Base-by-base conservation (phyloP, 2,113 vertebrate species). In the Periophthalmus modestus region DNA sequence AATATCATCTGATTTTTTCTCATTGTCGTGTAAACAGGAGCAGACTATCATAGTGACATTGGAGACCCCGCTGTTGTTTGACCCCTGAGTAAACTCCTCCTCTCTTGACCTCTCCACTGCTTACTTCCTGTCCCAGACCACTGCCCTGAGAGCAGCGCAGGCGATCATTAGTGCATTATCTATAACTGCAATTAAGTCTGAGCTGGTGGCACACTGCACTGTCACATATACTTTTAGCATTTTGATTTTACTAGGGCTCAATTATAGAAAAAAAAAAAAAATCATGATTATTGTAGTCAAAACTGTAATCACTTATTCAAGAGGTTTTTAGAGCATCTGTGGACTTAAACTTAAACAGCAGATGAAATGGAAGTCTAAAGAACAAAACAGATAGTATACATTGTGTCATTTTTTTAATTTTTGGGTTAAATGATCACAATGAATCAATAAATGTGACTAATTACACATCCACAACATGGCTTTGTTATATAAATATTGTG, bases 1-100 rank as follows among this genome's bases (percentile, higher is more conserved):
- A 76, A 82, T 68, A 82, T 78, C 80, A 73, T 87, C 52, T 55
- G 78, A 89, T 81, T 86, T 73, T 85, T 81, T 68, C 28, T 84
- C 58, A 74, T 54, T 84, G 79, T 78, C 24, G 33, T 84, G 70
- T 88, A 82, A 87, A 90, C 85, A 86, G 19, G 4, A 59, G 54
- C 39, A 33, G 6, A 28, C 83, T 90, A 36, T 79, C 71, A 80
- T 75, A 69, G 66, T 79, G 73, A 88, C 79, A 71, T 84, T 70
- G 82, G 74, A 77, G 73, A 54, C 75, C 81, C 59, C 61, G 59
- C 59, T 28, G 59, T 43, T 7, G 79, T 74, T 43, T 15, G 34
- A 65, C 34, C 34, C 3, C 34, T 39, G 83, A 80, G 80, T 75
- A 78, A 43, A 62, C 82, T 78, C 62, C 67, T 24, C 43, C 18